A percentile compares a stretch with the other conserved stretches of the same genome.
Conservation (phyloP, 2,888 invertebrate species). For the Idaea biselata region DNA sequence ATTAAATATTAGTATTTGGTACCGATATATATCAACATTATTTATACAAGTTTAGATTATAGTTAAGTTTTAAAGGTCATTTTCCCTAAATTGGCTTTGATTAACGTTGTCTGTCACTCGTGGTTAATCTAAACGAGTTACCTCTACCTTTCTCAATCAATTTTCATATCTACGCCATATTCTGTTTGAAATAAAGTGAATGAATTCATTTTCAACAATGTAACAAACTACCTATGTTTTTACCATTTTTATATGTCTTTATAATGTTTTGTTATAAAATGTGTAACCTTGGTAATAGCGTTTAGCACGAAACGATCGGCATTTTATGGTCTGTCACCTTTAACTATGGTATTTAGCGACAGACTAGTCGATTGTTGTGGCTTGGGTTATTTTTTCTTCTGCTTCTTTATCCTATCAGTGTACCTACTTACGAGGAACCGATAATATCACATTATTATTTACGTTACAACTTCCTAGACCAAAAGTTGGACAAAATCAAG, state of each 20-base stretch:
- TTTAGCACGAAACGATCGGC: background rate
- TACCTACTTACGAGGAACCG: too few species aligned
- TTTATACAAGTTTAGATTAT: conserved; percentile 80
- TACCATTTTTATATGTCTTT: background rate
- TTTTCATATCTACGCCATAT: too few species aligned
- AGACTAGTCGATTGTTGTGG: background rate
- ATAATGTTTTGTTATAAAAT: background rate
- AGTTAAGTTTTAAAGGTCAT: conserved; percentile 79
- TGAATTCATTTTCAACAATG: background rate
- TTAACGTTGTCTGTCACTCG: conserved; percentile 74
- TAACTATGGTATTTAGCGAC: background rate
- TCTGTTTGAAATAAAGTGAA: too few species aligned
- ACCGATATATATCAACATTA: conserved; percentile 80
- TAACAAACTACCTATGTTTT: background rate
- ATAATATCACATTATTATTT: too few species aligned
- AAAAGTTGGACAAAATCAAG: too few species aligned
- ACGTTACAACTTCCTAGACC: too few species aligned
- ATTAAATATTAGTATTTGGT: too few species aligned
- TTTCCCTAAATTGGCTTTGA: conserved; percentile 77
- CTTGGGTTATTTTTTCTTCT: background rate
- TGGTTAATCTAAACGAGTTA: too few species aligned
- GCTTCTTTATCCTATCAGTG: background rate
- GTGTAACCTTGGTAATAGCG: background rate
- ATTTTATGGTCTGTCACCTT: background rate
- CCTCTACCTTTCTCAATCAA: too few species aligned